phyloP scores from a whole-genome alignment of 2,888 invertebrate species.

The Cantharis nigra region DNA sequence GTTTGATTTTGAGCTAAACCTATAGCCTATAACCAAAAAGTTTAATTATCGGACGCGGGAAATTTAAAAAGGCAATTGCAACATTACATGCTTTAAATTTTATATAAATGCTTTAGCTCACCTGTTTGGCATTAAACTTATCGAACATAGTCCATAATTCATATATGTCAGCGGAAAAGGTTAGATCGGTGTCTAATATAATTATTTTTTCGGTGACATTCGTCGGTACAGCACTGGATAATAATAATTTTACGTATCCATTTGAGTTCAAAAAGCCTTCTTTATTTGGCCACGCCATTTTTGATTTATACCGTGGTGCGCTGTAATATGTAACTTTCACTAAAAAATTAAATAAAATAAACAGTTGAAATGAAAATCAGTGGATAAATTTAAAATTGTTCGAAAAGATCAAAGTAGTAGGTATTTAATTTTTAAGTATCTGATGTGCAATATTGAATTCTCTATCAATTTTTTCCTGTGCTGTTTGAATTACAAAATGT shows the following conservation, averaged over 20 bases:
- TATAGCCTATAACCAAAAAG: constrained; percentile 62
- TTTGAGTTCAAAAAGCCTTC: constrained; percentile 75
- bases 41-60: constrained; percentile 33
- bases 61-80: too few relatives aligned
- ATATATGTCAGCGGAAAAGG: constrained; percentile 78
- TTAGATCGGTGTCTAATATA: constrained; percentile 87
- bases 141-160: constrained; percentile 80
- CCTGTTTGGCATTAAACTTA: constrained; percentile 71
- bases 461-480: too few relatives aligned
- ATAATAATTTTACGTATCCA: constrained; percentile 79
- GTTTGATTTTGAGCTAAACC: constrained; percentile 91
- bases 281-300: background rate
- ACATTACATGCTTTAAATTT: too few relatives aligned
- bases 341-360: constrained; percentile 40
- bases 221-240: constrained; percentile 75
- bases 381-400: too few relatives aligned
- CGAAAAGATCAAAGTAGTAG: too few relatives aligned
- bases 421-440: too few relatives aligned
- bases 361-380: too few relatives aligned
- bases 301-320: background rate
- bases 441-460: too few relatives aligned
- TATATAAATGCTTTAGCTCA: constrained; percentile 42
- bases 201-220: constrained; percentile 70
- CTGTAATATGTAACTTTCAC: background rate
- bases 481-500: too few relatives aligned